phyloP scores from a whole-genome alignment of 2,113 vertebrate species.

The Salvator merianae region DNA sequence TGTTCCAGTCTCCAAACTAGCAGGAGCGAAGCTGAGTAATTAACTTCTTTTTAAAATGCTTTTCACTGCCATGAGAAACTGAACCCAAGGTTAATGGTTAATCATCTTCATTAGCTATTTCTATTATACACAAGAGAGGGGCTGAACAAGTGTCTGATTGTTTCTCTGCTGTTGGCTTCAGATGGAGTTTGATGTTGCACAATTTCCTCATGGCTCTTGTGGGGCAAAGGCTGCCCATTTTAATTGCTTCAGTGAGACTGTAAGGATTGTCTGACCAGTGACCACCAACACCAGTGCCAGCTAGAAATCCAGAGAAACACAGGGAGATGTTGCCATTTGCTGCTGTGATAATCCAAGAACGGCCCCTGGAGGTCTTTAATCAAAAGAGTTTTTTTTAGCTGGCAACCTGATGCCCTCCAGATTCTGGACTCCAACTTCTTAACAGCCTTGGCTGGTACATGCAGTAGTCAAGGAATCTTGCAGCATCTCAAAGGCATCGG shows the following conservation, averaged over 20 bases:
- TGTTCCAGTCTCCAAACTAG: slow-evolving; percentile 51
- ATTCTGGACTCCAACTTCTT: no score
- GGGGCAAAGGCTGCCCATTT: background rate
- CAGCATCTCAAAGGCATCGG: no score
- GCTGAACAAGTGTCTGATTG: slow-evolving; percentile 46
- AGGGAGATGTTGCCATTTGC: background rate
- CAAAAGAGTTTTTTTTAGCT: no score
- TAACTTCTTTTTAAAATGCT: slow-evolving; percentile 71
- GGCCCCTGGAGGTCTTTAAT: no score
- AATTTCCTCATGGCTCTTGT: background rate
- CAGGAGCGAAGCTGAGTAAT: slow-evolving; percentile 62
- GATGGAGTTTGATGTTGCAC: background rate
- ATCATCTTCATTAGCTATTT: slow-evolving; percentile 66
- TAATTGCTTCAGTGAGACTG: background rate
- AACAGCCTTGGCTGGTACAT: no score
- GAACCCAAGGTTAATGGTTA: slow-evolving; percentile 73
- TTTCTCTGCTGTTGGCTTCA: background rate
- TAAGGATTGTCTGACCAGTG: background rate
- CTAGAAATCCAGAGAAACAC: background rate
- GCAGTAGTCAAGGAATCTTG: no score
- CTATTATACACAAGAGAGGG: slow-evolving; percentile 60
- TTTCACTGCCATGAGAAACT: slow-evolving; percentile 64
- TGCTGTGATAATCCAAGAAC: background rate
- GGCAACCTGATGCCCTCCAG: no score
- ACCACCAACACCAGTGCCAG: background rate